Percentiles rank a stretch among this genome's conserved stretches.
phyloP scores from a whole-genome alignment of 2,797 vertebrate genomes.

The Mormyrops attenuatus region DNA sequence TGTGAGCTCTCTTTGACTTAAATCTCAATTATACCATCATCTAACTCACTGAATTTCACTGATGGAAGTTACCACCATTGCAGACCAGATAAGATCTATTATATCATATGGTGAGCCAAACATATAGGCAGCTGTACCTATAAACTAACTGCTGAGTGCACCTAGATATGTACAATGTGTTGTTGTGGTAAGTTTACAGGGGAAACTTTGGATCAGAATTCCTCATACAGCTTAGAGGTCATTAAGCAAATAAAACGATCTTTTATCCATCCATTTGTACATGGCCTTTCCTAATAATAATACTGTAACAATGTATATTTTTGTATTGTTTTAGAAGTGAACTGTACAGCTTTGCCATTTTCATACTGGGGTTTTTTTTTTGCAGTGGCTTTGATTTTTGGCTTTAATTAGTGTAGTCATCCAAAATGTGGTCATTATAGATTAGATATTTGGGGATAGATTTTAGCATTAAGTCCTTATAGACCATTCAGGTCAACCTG shows the following conservation, averaged over 20 bases:
- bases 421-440: not conserved
- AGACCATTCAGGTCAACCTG: not conserved
- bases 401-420: not conserved
- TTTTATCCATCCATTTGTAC: not conserved
- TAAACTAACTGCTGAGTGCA: not conserved
- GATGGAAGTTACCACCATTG: not conserved
- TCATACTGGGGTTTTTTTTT: not conserved
- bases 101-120: not conserved
- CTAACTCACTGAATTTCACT: not conserved
- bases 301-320: not conserved
- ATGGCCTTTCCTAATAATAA: not conserved
- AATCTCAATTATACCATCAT: not conserved
- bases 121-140: not conserved
- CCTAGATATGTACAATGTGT: not conserved
- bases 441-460: not conserved
- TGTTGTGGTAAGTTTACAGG: not conserved
- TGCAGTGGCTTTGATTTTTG: not conserved
- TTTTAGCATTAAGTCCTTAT: not conserved
- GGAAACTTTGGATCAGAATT: not conserved
- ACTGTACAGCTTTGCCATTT: not conserved
- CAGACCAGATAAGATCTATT: not conserved
- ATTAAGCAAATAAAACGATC: not conserved
- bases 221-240: not conserved
- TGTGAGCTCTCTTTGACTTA: not conserved
- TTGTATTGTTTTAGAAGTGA: not conserved